Conservation (phyloP, 2,888 invertebrate species). For the Aquatica leii region DNA sequence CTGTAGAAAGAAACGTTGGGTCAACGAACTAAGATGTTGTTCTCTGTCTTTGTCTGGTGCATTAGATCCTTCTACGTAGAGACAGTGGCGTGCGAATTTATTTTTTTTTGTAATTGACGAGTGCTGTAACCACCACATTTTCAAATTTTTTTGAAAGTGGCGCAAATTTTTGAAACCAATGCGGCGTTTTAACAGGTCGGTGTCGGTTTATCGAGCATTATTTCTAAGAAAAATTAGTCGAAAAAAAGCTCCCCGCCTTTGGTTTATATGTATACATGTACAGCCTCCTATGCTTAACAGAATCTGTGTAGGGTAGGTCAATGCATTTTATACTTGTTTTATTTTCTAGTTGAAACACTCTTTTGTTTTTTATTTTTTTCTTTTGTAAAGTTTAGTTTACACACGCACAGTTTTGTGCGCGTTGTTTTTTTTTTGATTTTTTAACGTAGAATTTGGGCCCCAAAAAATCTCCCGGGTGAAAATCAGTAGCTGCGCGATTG, state of each 20-base stretch:
- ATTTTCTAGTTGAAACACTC: conserved; percentile 58
- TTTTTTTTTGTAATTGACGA: conserved; percentile 7
- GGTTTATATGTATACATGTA: conserved; percentile 58
- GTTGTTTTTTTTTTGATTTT: no score
- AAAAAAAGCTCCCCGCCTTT: conserved; percentile 48
- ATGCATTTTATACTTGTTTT: conserved; percentile 62
- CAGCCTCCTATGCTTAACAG: conserved; percentile 61
- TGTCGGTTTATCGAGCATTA: neutral
- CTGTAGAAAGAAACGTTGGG: conserved; percentile 62
- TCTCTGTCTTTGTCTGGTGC: conserved; percentile 60
- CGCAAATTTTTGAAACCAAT: no score
- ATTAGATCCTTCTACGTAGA: conserved; percentile 45
- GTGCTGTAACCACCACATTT: no score
- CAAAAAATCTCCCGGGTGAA: no score
- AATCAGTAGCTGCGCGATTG: conserved; percentile 38
- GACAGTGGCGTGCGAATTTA: conserved; percentile 29
- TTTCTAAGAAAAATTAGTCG: neutral
- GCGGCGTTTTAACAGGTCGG: no score
- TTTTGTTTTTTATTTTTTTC: conserved; percentile 58
- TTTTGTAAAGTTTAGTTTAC: conserved; percentile 56
- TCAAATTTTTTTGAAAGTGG: no score
- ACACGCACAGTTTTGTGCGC: no score
- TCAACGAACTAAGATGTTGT: conserved; percentile 60
- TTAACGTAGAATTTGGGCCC: no score
- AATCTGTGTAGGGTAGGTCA: conserved; percentile 64